Conservation (phyloP, 2,797 vertebrate species). For the Oophaga sylvatica region DNA sequence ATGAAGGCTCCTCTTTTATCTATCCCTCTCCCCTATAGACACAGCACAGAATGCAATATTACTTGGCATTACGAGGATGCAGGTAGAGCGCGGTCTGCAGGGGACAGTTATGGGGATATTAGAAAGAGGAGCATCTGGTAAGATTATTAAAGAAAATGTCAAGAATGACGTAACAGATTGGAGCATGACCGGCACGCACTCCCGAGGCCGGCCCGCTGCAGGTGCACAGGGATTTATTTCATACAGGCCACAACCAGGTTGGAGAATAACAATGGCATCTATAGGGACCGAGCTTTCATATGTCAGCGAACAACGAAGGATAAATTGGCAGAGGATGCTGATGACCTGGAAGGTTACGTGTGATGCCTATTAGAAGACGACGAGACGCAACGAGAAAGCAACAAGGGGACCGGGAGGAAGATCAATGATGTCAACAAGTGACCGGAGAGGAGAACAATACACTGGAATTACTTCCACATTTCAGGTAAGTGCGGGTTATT, state of each 20-base stretch:
- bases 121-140: constrained; percentile 25
- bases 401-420: not conserved
- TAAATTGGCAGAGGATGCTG: not conserved
- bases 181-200: constrained; percentile 8
- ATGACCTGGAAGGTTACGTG: not conserved
- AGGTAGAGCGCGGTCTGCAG: not conserved
- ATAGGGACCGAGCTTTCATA: not conserved
- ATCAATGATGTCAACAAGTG: not conserved
- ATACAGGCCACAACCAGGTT: constrained; percentile 15
- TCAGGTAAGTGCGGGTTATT: not conserved
- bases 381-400: not conserved
- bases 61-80: not conserved
- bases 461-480: not conserved
- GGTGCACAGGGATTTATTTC: not conserved
- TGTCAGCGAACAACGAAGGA: constrained; percentile 1
- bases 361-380: not conserved
- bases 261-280: constrained; percentile 18
- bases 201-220: not conserved
- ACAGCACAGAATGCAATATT: not conserved
- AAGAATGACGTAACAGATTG: constrained; percentile 34
- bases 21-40: too few species aligned
- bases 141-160: constrained; percentile 36
- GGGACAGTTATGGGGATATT: not conserved
- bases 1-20: not conserved
- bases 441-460: not conserved